These are phyloP conservation scores for Uloborus diversus DNA, from an alignment of 1,140 invertebrate species.

Conservation along the genomic window DNA sequence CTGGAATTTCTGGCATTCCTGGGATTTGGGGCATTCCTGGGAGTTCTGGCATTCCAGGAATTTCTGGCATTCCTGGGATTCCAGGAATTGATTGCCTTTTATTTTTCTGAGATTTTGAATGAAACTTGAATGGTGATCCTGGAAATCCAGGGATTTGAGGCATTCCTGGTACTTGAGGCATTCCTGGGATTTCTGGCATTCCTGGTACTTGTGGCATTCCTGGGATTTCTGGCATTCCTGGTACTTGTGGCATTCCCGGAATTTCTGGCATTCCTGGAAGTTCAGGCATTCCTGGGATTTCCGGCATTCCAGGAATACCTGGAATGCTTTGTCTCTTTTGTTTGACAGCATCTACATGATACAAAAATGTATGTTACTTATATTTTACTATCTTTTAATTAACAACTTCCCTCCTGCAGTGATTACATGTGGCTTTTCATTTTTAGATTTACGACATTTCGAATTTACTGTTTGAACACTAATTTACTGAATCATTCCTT, in stretches of 20 bases:
- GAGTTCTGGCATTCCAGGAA: neutral
- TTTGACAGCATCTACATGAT: too few relatives aligned
- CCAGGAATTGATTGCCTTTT: conserved; percentile 4
- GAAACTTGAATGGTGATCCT: neutral
- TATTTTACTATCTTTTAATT: too few relatives aligned
- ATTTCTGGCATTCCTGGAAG: neutral
- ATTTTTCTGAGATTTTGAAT: neutral
- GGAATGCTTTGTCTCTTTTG: neutral
- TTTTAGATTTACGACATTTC: too few relatives aligned
- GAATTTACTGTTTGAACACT: too few relatives aligned
- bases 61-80: conserved; percentile 22
- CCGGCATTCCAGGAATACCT: neutral
- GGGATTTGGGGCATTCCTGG: conserved; percentile 24
- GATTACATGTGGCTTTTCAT: too few relatives aligned
- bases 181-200: neutral
- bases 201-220: conserved; percentile 2
- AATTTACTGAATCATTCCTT: too few relatives aligned
- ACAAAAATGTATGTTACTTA: too few relatives aligned
- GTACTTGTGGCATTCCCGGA: neutral
- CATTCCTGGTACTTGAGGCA: conserved; percentile 1
- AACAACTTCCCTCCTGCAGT: too few relatives aligned
- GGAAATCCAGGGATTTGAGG: conserved; percentile 10
- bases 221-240: neutral
- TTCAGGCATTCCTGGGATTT: neutral
- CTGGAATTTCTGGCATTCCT: conserved; percentile 16